Percentiles rank a stretch among this genome's conserved stretches.
phyloP scores from a whole-genome alignment of 2,797 vertebrate species.

The Xyrichtys novacula region DNA sequence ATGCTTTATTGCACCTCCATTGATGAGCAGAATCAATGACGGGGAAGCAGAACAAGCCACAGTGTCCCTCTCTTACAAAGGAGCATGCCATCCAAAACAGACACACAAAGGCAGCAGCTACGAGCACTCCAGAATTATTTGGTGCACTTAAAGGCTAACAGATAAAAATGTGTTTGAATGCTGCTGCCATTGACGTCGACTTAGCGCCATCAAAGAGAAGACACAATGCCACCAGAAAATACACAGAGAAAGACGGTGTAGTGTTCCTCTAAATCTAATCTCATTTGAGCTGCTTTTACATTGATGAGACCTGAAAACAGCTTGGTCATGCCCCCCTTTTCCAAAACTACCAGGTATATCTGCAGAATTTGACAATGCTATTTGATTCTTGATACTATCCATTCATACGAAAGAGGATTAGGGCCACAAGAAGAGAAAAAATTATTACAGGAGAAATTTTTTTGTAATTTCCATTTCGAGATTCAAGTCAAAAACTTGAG shows the following conservation, averaged over 20 bases:
- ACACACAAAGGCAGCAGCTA: slow-evolving; percentile 2
- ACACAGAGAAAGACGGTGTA: neutral
- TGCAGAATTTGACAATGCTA: too few relatives aligned
- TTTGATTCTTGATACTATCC: too few relatives aligned
- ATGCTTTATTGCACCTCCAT: slow-evolving; percentile 8
- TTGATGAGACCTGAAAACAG: slow-evolving; percentile 7
- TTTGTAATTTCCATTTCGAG: too few relatives aligned
- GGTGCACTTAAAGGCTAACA: too few relatives aligned
- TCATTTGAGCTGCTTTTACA: slow-evolving; percentile 20
- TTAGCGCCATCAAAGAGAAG: neutral
- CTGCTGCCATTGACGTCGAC: neutral
- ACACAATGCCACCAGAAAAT: neutral
- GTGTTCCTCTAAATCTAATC: slow-evolving; percentile 31
- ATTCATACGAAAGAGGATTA: too few relatives aligned
- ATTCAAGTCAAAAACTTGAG: too few relatives aligned
- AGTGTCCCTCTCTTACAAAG: neutral
- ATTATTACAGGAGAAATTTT: too few relatives aligned
- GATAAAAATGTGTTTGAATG: too few relatives aligned
- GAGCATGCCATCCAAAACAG: neutral
- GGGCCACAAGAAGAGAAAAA: too few relatives aligned
- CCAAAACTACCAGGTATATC: too few relatives aligned
- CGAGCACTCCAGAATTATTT: neutral
- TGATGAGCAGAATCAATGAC: slow-evolving; percentile 13
- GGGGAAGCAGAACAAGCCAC: neutral
- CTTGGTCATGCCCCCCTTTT: too few relatives aligned